Percentiles rank a stretch among this genome's conserved stretches.
Conservation (phyloP, 2,113 vertebrate genomes). For the Centropristis striata region DNA sequence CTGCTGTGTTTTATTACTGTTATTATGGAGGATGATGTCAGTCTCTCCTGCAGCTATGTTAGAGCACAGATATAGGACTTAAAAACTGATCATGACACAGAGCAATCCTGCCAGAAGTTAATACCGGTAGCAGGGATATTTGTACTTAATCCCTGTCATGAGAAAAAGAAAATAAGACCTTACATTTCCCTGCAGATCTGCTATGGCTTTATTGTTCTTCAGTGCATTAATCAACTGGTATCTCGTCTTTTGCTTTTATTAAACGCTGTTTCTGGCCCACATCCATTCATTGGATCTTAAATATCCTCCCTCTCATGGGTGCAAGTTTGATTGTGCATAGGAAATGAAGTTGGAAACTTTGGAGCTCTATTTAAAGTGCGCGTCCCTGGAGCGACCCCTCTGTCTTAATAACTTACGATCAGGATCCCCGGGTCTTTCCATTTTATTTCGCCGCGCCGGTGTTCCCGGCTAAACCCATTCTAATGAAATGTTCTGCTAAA, state of each 20-base stretch:
- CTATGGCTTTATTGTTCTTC: conserved; percentile 70
- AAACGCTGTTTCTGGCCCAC: conserved; percentile 78
- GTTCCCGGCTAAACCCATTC: conserved; percentile 60
- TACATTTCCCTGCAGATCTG: conserved; percentile 76
- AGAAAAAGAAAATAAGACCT: conserved; percentile 69
- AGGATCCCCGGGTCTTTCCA: conserved; percentile 54
- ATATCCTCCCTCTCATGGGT: conserved; percentile 78
- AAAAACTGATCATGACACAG: conserved; percentile 67
- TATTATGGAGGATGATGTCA: conserved; percentile 51
- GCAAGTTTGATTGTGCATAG: conserved; percentile 82
- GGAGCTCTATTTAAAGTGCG: conserved; percentile 80
- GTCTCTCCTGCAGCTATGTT: conserved; percentile 48
- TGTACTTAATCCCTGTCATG: conserved; percentile 75
- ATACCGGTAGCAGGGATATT: conserved; percentile 68
- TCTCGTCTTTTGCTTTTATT: conserved; percentile 79
- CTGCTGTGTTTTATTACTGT: conserved; percentile 57
- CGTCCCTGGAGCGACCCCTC: conserved; percentile 75
- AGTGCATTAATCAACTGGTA: conserved; percentile 77
- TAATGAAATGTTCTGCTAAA: conserved; percentile 74
- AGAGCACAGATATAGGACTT: conserved; percentile 38
- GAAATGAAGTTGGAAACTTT: conserved; percentile 84
- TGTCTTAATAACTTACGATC: conserved; percentile 79
- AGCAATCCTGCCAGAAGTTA: conserved; percentile 64
- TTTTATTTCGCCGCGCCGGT: conserved; percentile 58
- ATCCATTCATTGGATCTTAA: conserved; percentile 81